These are phyloP conservation scores for Pelodiscus sinensis DNA, from an alignment of 2,113 vertebrate genomes.

Conservation along the genomic window DNA sequence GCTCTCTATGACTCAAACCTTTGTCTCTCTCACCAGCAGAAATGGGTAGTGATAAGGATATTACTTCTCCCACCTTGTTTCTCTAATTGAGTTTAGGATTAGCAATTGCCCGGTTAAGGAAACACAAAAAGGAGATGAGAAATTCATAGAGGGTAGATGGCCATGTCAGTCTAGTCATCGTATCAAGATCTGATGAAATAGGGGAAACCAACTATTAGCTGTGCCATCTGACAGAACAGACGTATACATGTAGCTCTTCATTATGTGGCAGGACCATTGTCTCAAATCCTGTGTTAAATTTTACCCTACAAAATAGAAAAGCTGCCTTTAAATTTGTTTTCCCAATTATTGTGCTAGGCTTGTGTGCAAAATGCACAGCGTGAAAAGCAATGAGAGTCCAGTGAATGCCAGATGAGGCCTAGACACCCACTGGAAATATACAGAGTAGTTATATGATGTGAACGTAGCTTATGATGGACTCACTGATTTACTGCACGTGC, in stretches of 20 bases:
- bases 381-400: background rate
- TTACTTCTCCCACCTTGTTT: background rate
- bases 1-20: too few species aligned
- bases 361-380: background rate
- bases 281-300: background rate
- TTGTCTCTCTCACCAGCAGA: background rate
- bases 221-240: background rate
- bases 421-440: background rate
- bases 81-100: slow-evolving; percentile 27
- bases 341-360: background rate
- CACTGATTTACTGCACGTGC: background rate
- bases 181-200: background rate
- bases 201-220: background rate
- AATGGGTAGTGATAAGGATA: background rate
- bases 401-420: background rate
- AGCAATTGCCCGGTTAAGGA: slow-evolving; percentile 1
- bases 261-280: background rate
- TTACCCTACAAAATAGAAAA: background rate
- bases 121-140: background rate
- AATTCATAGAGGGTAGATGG: background rate
- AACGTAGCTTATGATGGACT: background rate
- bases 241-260: background rate
- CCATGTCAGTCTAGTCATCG: background rate
- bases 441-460: background rate
- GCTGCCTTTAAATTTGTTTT: background rate